Base-by-base conservation (phyloP, 2,888 invertebrate species). In the Campopleginae sp. region DNA sequence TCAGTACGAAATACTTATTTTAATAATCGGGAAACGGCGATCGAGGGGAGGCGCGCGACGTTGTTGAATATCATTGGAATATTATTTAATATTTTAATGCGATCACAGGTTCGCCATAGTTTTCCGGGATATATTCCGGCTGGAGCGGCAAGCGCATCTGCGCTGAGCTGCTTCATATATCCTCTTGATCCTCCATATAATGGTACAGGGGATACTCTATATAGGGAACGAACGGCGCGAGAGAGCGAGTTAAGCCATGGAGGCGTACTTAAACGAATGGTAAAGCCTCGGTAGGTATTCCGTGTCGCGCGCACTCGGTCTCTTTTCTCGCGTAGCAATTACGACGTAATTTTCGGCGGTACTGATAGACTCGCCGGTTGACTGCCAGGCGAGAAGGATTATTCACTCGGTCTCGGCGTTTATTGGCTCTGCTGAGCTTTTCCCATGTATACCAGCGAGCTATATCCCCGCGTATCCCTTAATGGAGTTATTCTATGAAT, bases 221-320 rank as follows among this genome's bases (percentile, higher is more conserved):
- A 10, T 7, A 38, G 38, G 10, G 38, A 38, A 10, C 2, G 38
- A 38, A n/a, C n/a, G n/a, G n/a, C n/a, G 38, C 2, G 38, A 38
- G 27, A 5, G 6, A 58, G 71, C 42, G 82, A 54, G 63, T 80
- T 70, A 76, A 84, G 76, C 80, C 76, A 58, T 27, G 38, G 38
- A 58, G 27, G 65, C 80, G 71, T 61, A 80, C 71, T 76, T 80
- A 84, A 84, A 54, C 75, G 76, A 80, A 80, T 80, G 58, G 71
- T 4, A 80, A 80, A 80, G 84, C 80, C 71, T 65, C 51, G 27
- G 51, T 70, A 23, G 54, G 71, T 58, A 58, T 23, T 46, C 33
- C 38, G 38, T 38, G n/a, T 23, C 23, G 38, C 42, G 48, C 8
- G 17, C 58, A 48, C 54, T 65, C 46, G 58, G 2, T 63, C 38